These are phyloP conservation scores for Thaleichthys pacificus DNA, from an alignment of 2,797 vertebrate species.

Conservation along the genomic window DNA sequence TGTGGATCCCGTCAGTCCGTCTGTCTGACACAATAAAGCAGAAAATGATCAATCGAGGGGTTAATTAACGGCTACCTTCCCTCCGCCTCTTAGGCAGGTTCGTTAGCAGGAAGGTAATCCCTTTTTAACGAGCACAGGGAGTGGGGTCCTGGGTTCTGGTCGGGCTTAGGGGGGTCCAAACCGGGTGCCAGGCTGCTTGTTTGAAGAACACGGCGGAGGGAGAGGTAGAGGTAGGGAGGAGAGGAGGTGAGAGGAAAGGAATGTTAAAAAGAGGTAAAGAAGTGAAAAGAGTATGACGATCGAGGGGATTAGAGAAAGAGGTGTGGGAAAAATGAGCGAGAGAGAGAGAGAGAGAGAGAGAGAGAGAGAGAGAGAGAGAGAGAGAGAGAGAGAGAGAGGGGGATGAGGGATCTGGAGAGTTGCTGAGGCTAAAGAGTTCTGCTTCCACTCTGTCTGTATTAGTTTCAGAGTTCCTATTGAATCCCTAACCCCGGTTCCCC, in stretches of 20 bases:
- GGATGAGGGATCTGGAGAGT: too few relatives aligned
- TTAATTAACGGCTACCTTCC: slow-evolving; percentile 42
- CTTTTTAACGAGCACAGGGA: slow-evolving; percentile 66
- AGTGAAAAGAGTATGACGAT: not conserved
- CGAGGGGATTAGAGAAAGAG: not conserved
- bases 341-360: not conserved
- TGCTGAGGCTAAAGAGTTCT: slow-evolving; percentile 5
- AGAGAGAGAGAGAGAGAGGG: not conserved
- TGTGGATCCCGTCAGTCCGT: not conserved
- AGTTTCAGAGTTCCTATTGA: not conserved
- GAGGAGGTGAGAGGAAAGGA: slow-evolving; percentile 12
- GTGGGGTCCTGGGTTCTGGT: not conserved
- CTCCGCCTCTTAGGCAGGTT: slow-evolving; percentile 30
- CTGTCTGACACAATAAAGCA: slow-evolving; percentile 26
- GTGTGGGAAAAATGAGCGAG: slow-evolving; percentile 1
- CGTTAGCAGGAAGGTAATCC: slow-evolving; percentile 64
- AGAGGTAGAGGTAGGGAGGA: slow-evolving; percentile 11
- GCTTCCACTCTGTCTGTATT: slow-evolving; percentile 1
- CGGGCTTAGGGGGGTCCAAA: slow-evolving; percentile 8
- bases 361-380: not conserved
- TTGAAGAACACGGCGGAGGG: slow-evolving; percentile 30
- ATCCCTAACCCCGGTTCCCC: too few relatives aligned
- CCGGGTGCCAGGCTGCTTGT: slow-evolving; percentile 21
- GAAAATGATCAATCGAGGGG: slow-evolving; percentile 54
- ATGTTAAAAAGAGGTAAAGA: not conserved